These are phyloP conservation scores for Melanostoma mellinum DNA, from an alignment of 2,888 invertebrate genomes.

Conservation along the genomic window DNA sequence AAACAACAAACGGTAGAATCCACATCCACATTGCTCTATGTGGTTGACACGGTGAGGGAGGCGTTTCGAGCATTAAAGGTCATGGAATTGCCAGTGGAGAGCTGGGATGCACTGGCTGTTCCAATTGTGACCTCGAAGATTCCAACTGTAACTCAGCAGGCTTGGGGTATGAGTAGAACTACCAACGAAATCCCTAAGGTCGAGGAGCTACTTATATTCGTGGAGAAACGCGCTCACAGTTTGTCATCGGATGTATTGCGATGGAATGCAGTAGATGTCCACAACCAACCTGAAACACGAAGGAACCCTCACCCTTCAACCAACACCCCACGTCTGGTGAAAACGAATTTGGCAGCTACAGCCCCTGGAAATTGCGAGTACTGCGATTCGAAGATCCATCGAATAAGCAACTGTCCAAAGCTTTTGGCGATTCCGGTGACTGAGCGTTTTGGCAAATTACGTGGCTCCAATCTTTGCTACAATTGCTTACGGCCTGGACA, in stretches of 20 bases:
- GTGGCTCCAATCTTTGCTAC: conserved; percentile 40
- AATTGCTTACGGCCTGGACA: conserved; percentile 24
- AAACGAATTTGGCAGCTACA: too few relatives aligned
- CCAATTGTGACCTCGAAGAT: conserved; percentile 21
- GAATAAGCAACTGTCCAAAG: not conserved
- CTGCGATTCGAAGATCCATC: too few relatives aligned
- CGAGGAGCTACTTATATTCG: not conserved
- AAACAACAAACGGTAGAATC: not conserved
- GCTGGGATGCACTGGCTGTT: conserved; percentile 39
- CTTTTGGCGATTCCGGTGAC: not conserved
- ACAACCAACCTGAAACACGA: not conserved
- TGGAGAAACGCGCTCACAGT: conserved; percentile 1
- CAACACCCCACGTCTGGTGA: too few relatives aligned
- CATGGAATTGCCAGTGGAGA: conserved; percentile 35
- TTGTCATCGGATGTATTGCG: not conserved
- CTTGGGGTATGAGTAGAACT: not conserved
- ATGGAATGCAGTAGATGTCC: not conserved
- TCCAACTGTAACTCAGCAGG: not conserved
- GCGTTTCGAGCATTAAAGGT: conserved; percentile 37
- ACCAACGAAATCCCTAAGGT: not conserved
- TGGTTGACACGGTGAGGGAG: conserved; percentile 53
- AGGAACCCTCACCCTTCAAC: not conserved
- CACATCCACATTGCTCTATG: conserved; percentile 14
- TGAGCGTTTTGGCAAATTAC: conserved; percentile 27
- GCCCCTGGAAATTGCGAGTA: too few relatives aligned